Conservation (phyloP, 2,113 vertebrate species). For the Rynchops niger region DNA sequence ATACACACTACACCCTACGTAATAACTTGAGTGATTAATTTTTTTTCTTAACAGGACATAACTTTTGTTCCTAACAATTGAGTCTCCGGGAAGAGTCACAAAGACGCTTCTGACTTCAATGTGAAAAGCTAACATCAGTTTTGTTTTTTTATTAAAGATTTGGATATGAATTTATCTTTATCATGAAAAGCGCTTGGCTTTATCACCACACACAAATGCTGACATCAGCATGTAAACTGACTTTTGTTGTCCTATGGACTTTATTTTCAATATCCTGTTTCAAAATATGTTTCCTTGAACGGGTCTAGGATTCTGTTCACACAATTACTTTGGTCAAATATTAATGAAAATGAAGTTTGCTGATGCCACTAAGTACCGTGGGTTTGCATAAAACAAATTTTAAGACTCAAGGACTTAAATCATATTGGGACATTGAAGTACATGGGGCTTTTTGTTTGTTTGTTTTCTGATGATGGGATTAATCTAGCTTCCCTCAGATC, state of each 20-base stretch:
- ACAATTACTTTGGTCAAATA: constrained; percentile 45
- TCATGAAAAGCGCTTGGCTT: constrained; percentile 74
- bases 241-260: constrained; percentile 66
- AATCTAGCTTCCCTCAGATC: not conserved
- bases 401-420: not conserved
- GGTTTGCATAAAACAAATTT: constrained; percentile 16
- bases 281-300: constrained; percentile 57
- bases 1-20: constrained; percentile 73
- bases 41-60: constrained; percentile 74
- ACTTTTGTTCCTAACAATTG: constrained; percentile 82
- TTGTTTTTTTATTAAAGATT: constrained; percentile 75
- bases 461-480: not conserved
- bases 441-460: not conserved
- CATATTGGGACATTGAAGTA: not conserved
- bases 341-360: constrained; percentile 60
- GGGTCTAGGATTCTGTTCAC: constrained; percentile 33
- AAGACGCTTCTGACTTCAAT: constrained; percentile 68
- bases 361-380: not conserved
- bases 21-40: constrained; percentile 84
- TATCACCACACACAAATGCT: constrained; percentile 70
- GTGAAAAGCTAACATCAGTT: constrained; percentile 60
- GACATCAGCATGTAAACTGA: constrained; percentile 70
- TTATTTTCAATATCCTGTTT: constrained; percentile 80
- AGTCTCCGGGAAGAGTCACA: constrained; percentile 74
- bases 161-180: constrained; percentile 81